Evolutionary conservation across 1,140 invertebrate species (phyloP).

Genomic region (Papilio glaucus): DNA sequence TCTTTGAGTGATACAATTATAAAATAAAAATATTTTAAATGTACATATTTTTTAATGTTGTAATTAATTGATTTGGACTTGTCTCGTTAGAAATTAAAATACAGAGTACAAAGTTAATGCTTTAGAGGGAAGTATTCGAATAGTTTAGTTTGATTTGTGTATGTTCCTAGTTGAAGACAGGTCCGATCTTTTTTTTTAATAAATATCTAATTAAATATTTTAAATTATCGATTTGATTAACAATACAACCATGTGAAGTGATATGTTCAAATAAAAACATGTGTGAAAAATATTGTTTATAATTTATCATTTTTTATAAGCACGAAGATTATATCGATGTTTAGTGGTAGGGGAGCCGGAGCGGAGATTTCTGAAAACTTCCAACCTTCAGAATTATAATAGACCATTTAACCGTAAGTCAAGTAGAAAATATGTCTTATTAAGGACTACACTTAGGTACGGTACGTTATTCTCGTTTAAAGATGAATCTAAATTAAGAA

Average conservation of each 20-base stretch:
- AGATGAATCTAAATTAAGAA: too few species aligned
- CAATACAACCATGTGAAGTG: not conserved
- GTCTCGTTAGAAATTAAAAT: not conserved
- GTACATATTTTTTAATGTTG: not conserved
- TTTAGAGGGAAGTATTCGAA: too few species aligned
- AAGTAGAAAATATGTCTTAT: too few species aligned
- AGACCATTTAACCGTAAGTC: too few species aligned
- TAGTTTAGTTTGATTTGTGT: too few species aligned
- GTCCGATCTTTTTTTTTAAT: not conserved
- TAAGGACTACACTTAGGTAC: too few species aligned
- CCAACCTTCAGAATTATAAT: too few species aligned
- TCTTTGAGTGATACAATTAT: too few species aligned
- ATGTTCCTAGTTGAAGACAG: not conserved
- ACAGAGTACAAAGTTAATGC: not conserved
- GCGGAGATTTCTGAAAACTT: too few species aligned
- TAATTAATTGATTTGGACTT: not conserved
- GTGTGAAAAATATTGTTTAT: slow-evolving; percentile 2
- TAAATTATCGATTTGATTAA: slow-evolving; percentile 1
- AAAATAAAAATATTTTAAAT: not conserved
- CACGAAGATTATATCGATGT: too few species aligned
- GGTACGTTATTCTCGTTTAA: too few species aligned
- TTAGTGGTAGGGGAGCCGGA: too few species aligned
- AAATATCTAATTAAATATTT: not conserved
- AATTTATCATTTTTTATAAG: not conserved
- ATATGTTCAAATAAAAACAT: slow-evolving; percentile 19